Conservation (phyloP, 2,797 vertebrate genomes). For the Notolabrus celidotus region DNA sequence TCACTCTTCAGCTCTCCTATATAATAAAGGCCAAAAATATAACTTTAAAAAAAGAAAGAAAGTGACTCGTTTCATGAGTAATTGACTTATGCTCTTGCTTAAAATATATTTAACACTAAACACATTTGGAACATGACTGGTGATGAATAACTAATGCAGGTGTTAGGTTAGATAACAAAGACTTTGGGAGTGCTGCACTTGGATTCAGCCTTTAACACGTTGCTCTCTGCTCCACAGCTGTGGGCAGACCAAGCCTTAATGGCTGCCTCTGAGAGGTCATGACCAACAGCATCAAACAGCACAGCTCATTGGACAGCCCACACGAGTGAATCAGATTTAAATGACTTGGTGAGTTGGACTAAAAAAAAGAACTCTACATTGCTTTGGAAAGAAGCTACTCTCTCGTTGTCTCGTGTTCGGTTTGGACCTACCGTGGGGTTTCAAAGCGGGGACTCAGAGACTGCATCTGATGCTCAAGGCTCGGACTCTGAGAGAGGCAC, state of each 20-base stretch:
- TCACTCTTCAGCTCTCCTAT: too few relatives aligned
- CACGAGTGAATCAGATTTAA: constrained; percentile 59
- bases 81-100: neutral
- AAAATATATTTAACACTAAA: neutral
- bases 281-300: constrained; percentile 66
- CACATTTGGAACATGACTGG: constrained; percentile 1
- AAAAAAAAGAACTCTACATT: constrained; percentile 71
- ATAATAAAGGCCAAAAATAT: too few relatives aligned
- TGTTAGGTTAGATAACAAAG: neutral
- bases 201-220: constrained; percentile 67
- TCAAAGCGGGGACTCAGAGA: constrained; percentile 59
- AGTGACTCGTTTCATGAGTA: too few relatives aligned
- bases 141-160: neutral
- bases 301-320: constrained; percentile 77
- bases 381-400: constrained; percentile 72
- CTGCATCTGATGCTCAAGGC: constrained; percentile 82
- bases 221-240: constrained; percentile 71
- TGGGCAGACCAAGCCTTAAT: constrained; percentile 77
- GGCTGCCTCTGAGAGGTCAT: constrained; percentile 73
- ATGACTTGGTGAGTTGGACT: constrained; percentile 76
- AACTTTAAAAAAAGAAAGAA: too few relatives aligned
- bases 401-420: constrained; percentile 76
- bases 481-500: constrained; percentile 80
- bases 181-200: neutral
- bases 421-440: constrained; percentile 68